A percentile compares a stretch with the other conserved stretches of the same genome.
These are phyloP conservation scores for Serilophus lunatus DNA, from an alignment of 2,113 vertebrate genomes.

Conservation along the genomic window DNA sequence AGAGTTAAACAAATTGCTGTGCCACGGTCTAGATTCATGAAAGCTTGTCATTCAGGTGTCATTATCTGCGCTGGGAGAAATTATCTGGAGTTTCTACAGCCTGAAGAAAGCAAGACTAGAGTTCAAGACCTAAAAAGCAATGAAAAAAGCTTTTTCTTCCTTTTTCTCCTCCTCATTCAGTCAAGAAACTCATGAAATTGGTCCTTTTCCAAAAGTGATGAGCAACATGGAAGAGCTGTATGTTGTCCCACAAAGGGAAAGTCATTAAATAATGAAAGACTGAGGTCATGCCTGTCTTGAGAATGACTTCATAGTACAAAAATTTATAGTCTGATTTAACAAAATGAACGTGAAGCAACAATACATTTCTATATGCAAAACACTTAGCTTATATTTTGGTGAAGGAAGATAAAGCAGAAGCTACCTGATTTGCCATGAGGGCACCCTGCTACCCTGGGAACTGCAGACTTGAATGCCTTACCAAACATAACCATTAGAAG, in stretches of 20 bases:
- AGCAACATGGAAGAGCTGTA: constrained; percentile 46
- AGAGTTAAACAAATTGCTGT: not conserved
- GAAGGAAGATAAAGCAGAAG: not conserved
- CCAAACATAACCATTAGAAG: not conserved
- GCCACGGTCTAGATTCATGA: not conserved
- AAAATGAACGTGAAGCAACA: not conserved
- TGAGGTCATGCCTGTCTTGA: constrained; percentile 29
- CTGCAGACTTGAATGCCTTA: accelerated
- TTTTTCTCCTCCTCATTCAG: not conserved
- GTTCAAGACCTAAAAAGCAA: not conserved
- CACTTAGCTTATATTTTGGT: not conserved
- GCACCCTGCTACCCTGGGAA: not conserved
- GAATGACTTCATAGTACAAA: constrained; percentile 30
- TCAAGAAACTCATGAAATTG: constrained; percentile 19
- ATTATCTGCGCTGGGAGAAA: not conserved
- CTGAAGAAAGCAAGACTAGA: not conserved
- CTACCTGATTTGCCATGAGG: not conserved
- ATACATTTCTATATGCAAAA: not conserved
- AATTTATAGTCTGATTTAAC: not conserved
- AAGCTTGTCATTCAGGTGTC: not conserved
- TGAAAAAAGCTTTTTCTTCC: not conserved
- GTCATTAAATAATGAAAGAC: constrained; percentile 10
- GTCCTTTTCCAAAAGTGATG: constrained; percentile 12
- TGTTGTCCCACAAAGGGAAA: not conserved
- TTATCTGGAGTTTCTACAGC: not conserved